Base-by-base conservation (phyloP, 1,140 invertebrate genomes). In the Sesamia nonagrioides region DNA sequence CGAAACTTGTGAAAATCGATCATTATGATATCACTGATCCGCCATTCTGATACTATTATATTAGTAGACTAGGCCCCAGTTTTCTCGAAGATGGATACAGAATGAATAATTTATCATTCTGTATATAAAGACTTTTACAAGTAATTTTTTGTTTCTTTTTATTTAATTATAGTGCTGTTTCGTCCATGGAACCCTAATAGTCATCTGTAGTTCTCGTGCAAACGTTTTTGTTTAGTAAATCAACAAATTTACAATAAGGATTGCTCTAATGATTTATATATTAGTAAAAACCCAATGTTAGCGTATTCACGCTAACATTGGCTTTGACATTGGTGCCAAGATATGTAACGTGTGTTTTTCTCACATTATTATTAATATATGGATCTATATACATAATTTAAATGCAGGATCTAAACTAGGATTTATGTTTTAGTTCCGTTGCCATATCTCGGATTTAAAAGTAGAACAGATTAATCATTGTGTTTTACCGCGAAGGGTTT, bases 161-260 rank as follows among this genome's bases (percentile, higher is more conserved):
- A n/a, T n/a, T n/a, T n/a, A n/a, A n/a, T n/a, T n/a, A n/a, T n/a
- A n/a, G n/a, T n/a, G n/a, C 4, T n/a, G 13, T 60, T 35, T 60
- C 15, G 33, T 68, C 21, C 50, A 68, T 68, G 63, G 63, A 48
- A 48, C 42, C 42, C 63, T 45, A 68, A 68, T 15, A 37, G 60
- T 50, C 45, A 50, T 68, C 42, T 68, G 63, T 27, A 1, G n/a
- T 68, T 68, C 63, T 42, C 63, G 63, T 42, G 63, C 18, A 48
- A 48, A 48, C 27, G 1, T 68, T 68, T 68, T 68, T 68, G 63
- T 68, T 33, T 48, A 27, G n/a, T 68, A 50, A 48, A 68, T 68
- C 18, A 68, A 21, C 13, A 48, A 7, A 61, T 37, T 37, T n/a
- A 8, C 8, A 61, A 63, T 42, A 18, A 61, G 40, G n/a, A 63